Base-by-base conservation (phyloP, 2,797 vertebrate genomes). In the Mastacembelus armatus region DNA sequence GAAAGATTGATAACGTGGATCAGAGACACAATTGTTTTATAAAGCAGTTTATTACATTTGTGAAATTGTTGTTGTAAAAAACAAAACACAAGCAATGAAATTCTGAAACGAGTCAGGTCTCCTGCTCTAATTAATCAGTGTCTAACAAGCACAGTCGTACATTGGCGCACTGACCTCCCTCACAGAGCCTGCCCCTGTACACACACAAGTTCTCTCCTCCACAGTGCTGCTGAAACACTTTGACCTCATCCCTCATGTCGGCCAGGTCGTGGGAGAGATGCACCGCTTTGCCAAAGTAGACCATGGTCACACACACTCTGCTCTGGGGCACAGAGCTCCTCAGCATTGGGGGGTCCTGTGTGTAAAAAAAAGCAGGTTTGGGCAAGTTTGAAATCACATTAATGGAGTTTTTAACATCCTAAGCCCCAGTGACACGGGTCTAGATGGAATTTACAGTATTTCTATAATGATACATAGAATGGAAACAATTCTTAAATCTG, bases 181-280 rank as follows among this genome's bases (percentile, higher is more conserved):
- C 95, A 4, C 78, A 60, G 1, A 98, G 93, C 55, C 80, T 92
- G 52, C 96, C 97, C 89, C 92, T 95, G 80, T 89, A 99, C 55
- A 99, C 94, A 86, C 97, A 99, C 9, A 99, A 91, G 80, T 98
- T 99, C 87, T 98, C 96, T 55, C 97, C 96, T 60, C 98, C 98
- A 38, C 98, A 98, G 74, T 99, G 96, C 27, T 99, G 98, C 81
- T 99, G 97, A 58, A 95, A 95, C 75, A 98, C 91, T 89, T 92
- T 95, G 79, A 99, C 91, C 66, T 99, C 96, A 14, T 98, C 96
- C 74, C 91, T 92, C 75, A 88, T 85, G 61, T 94, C 93, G 1
- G 60, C 44, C 59, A 92, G 58, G 38, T 94, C 88, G 0, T 91
- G 91, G 30, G 93, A 93, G 29, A 98, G 90, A 62, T 92, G 95